Evolutionary conservation across 2,113 vertebrate genomes (phyloP).

Genomic region (Vulpes ferrilata): DNA sequence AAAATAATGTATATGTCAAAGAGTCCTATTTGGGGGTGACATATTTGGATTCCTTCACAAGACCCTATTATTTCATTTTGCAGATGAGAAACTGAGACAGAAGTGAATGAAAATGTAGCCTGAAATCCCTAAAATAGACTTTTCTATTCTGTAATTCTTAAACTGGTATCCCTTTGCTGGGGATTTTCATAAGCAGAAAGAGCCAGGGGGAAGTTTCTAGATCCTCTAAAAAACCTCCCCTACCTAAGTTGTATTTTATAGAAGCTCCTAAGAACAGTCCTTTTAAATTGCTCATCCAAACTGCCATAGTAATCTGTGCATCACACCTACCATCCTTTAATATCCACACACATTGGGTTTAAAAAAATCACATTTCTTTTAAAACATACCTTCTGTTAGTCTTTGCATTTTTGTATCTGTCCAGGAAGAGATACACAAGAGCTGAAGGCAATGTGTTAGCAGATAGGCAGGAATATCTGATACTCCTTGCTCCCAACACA

Average conservation of each 20-base stretch:
- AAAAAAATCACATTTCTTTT: background rate
- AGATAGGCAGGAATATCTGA: background rate
- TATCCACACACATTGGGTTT: background rate
- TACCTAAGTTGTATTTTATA: background rate
- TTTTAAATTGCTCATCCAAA: background rate
- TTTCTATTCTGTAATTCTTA: conserved; percentile 44
- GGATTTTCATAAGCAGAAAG: background rate
- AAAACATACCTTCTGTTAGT: background rate
- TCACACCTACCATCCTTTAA: background rate
- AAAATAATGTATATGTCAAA: background rate
- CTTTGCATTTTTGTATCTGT: background rate
- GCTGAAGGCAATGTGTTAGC: background rate
- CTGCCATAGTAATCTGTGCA: background rate
- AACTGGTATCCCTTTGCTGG: background rate
- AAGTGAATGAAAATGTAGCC: background rate
- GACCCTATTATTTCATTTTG: conserved; percentile 12
- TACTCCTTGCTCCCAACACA: background rate
- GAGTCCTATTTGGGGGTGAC: background rate
- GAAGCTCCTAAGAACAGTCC: background rate
- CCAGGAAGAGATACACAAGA: background rate
- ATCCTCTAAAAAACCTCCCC: background rate
- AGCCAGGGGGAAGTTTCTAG: background rate
- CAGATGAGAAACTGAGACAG: background rate
- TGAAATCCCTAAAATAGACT: conserved; percentile 32
- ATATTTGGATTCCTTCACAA: conserved; percentile 23